These are phyloP conservation scores for Drosophila picticornis DNA, from an alignment of 2,888 invertebrate species.

Conservation along the genomic window DNA sequence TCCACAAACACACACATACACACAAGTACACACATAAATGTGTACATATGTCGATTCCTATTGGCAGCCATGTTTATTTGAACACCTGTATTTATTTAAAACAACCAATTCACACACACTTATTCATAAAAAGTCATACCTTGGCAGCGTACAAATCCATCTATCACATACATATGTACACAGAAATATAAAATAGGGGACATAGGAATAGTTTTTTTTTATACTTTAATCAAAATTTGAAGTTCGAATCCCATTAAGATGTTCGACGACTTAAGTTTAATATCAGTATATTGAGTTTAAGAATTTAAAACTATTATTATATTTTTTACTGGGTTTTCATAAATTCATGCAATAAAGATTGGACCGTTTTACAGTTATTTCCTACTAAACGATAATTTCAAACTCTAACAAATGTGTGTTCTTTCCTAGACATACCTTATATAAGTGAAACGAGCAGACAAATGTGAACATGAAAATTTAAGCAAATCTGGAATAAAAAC, in stretches of 20 bases:
- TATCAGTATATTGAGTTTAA: neutral
- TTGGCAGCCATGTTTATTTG: constrained; percentile 52
- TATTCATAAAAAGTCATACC: neutral
- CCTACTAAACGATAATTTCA: too few species aligned
- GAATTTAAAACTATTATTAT: neutral
- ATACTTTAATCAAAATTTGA: neutral
- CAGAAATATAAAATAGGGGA: neutral
- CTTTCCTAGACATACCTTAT: too few species aligned
- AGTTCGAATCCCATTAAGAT: neutral
- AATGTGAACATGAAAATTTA: neutral
- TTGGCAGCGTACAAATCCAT: neutral
- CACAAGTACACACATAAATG: neutral
- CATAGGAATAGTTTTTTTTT: neutral
- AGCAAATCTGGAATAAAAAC: neutral
- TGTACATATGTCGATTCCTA: neutral
- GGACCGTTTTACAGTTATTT: neutral
- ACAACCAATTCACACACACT: constrained; percentile 30
- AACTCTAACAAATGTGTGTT: neutral
- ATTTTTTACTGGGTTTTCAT: neutral
- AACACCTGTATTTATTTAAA: constrained; percentile 75
- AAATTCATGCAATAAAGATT: neutral
- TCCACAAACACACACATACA: neutral
- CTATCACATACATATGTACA: neutral
- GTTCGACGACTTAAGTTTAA: neutral
- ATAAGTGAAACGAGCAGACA: neutral